Percentiles rank a stretch among this genome's conserved stretches.
Conservation (phyloP, 2,113 vertebrate genomes). For the Todiramphus chloris region DNA sequence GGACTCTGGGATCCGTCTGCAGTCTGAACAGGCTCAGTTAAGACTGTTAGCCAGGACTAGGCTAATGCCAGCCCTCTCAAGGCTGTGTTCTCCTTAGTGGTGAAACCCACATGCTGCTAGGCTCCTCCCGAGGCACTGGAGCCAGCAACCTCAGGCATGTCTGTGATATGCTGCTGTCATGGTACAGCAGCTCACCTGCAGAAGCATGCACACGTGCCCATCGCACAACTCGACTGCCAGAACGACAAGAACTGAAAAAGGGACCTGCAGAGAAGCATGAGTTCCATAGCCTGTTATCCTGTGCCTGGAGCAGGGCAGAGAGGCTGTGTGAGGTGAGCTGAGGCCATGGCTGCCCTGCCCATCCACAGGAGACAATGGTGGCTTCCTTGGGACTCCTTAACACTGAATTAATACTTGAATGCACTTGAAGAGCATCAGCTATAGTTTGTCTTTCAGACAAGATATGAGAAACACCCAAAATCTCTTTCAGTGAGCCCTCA, state of each 20-base stretch:
- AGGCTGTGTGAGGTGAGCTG: background rate
- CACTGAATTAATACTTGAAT: background rate
- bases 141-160: background rate
- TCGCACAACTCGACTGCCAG: background rate
- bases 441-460: background rate
- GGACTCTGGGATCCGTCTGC: background rate
- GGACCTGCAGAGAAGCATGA: background rate
- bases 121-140: background rate
- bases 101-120: background rate
- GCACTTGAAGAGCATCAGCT: background rate
- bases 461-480: background rate
- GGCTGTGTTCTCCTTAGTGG: background rate
- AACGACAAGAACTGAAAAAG: background rate
- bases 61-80: background rate
- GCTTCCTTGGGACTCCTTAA: background rate
- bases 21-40: background rate
- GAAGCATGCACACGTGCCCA: background rate
- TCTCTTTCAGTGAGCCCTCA: background rate
- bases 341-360: background rate
- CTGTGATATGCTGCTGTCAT: rapidly evolving
- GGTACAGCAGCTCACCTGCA: background rate
- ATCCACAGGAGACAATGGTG: rapidly evolving
- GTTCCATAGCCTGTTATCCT: background rate
- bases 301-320: background rate
- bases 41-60: background rate